These are phyloP conservation scores for Lasioglossum villosulum DNA, from an alignment of 2,888 invertebrate genomes.

Conservation along the genomic window DNA sequence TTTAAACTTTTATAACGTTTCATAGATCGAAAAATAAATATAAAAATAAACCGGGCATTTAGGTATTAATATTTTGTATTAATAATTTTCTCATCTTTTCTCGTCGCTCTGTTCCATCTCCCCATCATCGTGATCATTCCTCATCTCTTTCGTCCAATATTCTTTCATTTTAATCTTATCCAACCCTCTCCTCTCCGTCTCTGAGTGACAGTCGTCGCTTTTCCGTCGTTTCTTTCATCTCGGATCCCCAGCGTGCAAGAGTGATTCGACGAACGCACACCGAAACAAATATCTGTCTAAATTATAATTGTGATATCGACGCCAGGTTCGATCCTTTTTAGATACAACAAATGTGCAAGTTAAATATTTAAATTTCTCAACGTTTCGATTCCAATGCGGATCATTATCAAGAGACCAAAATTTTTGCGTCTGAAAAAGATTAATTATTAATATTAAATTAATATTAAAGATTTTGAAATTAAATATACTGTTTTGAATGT, in stretches of 20 bases:
- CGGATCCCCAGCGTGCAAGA: constrained; percentile 47
- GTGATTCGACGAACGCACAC: constrained; percentile 53
- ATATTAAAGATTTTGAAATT: no score
- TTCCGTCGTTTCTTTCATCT: constrained; percentile 19
- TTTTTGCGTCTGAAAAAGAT: no score
- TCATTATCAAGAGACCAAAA: no score
- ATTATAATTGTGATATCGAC: no score
- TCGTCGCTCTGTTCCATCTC: constrained; percentile 48
- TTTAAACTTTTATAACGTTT: constrained; percentile 85
- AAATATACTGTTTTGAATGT: no score
- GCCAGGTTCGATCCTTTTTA: no score
- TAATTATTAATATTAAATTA: no score
- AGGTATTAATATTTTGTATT: constrained; percentile 85
- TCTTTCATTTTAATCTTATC: constrained; percentile 35
- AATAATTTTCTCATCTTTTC: constrained; percentile 78
- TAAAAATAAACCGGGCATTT: constrained; percentile 85
- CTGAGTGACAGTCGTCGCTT: neutral
- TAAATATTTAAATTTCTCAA: no score
- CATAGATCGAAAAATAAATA: constrained; percentile 84
- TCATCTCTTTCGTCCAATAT: constrained; percentile 25
- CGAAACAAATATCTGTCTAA: no score
- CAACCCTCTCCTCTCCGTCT: neutral
- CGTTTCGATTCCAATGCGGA: no score
- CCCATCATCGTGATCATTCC: constrained; percentile 18
- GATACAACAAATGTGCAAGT: no score